Base-by-base conservation (phyloP, 2,888 invertebrate genomes). In the Chloroclysta siterata region DNA sequence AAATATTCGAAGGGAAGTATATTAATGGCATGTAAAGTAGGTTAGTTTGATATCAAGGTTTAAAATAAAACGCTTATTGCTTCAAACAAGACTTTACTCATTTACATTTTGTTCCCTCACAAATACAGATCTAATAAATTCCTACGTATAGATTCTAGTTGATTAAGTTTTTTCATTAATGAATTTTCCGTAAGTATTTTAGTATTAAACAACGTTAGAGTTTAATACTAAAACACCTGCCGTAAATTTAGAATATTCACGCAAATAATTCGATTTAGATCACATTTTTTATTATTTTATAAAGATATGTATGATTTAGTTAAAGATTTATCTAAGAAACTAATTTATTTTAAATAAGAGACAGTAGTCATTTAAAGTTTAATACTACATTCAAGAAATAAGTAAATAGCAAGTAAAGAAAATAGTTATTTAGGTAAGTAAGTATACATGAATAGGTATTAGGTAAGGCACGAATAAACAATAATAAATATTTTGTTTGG, bases 101-200 rank as follows among this genome's bases (percentile, higher is more conserved):
- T 66, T 68, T 63, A 69, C 63, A 72, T 65, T 68, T 74, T 73
- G 66, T 66, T 74, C 68, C 68, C 70, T 69, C 52, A 72, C 70
- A 72, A 63, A 73, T 60, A 72, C 65, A 72, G 64, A 71, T 72
- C 69, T 57, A 58, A 64, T 59, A 55, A 63, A 55, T 51, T 58
- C 33, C 2, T 15, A 44, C 44, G 14, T 8, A 44, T 42, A 33
- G 33, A 8, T 33, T 33, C 8, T 39, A 39, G 36, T 39, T 39
- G 0, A 11, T 39, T 39, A 39, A 33, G 5, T 33, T 8, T 39
- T 39, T 39, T 11, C 11, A 3, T 39, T 11, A 39, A 39, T 39
- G 10, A 11, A 39, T 11, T 39, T 39, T 39, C 6, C 10, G 44
- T 44, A 0, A 0, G 15, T 44, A 44, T 44, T 44, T 15, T 15